Percentiles rank a stretch among this genome's conserved stretches.
Evolutionary conservation across 2,888 invertebrate genomes (phyloP).

Genomic region (Microctonus hyperodae): DNA sequence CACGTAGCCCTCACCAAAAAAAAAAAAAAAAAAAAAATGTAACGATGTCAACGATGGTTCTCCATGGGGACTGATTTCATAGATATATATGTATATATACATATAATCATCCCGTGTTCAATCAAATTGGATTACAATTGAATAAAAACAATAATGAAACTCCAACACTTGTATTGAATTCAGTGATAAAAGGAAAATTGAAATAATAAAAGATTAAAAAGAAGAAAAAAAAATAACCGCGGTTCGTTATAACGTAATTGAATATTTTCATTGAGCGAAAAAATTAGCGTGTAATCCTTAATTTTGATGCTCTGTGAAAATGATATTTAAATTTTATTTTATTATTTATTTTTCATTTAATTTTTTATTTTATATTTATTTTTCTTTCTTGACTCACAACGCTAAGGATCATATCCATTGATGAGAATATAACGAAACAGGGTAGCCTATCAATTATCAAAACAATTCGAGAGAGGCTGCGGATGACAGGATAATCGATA

Average conservation of each 20-base stretch:
- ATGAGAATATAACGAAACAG: constrained; percentile 60
- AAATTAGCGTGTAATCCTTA: constrained; percentile 5
- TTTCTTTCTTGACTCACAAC: constrained; percentile 34
- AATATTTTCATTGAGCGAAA: constrained; percentile 1
- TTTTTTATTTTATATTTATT: constrained; percentile 28
- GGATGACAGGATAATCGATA: constrained; percentile 29
- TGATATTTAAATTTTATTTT: not conserved
- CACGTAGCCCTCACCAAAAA: constrained; percentile 14
- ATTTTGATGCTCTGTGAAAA: not conserved
- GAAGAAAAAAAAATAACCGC: not conserved
- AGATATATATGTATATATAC: not conserved
- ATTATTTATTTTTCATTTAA: constrained; percentile 16
- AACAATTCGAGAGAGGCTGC: constrained; percentile 41
- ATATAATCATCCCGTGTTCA: not conserved
- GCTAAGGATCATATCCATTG: constrained; percentile 49
- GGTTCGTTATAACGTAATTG: not conserved
- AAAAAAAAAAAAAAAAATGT: no score
- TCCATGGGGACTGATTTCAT: constrained; percentile 3
- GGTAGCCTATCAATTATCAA: constrained; percentile 62
- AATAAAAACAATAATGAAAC: not conserved
- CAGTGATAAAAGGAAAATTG: not conserved
- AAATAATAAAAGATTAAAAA: not conserved
- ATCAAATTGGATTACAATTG: not conserved
- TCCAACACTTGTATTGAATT: not conserved
- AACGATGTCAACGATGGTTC: constrained; percentile 5